Base-by-base conservation (phyloP, 1,140 invertebrate species). In the Proctacanthus coquilletti region DNA sequence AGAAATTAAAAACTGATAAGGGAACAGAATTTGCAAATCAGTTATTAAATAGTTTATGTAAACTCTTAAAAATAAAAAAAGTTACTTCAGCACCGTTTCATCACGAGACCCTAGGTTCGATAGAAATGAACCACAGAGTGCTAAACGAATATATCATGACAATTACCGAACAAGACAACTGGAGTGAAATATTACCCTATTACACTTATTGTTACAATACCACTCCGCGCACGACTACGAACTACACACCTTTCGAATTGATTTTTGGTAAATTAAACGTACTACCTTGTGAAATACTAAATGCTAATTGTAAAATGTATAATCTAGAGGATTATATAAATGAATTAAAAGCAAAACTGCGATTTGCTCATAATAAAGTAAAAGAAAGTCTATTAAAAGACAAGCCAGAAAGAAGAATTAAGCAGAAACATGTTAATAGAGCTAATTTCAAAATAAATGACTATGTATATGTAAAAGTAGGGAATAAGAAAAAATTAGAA, bases 1-100 rank as follows among this genome's bases (percentile, higher is more conserved):
- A 43, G 18, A 27, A 18, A 20, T 13, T 43, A 18, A 40, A 30
- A 36, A 36, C 42, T 2, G 35, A 43, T 18, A 41, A 15, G 18
- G 39, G 34, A 3, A 17, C 30, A 23, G 42, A 43, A 38, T 41
- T 41, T 41, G 13, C n/a, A 30, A 43, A 43, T 43, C 21, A 43
- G 41, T 15, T 40, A 4, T 9, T 43, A 9, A 32, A 35, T 11
- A 23, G 33, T 19, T 21, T 42, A 13, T 30, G 23, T 35, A 41
- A 18, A 25, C 11, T 41, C 21, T 34, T 42, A 21, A 34, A 25
- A 17, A 42, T 31, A 29, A 30, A 31, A 30, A 20, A 36, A 4
- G 34, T 29, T 21, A 18, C 21, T 38, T 43, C 42, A 8, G 40
- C 37, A 34, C 36, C 42, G 6, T 41, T 40, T 36, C 42, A 40